Percentiles rank a stretch among this genome's conserved stretches.
Evolutionary conservation across 2,888 invertebrate genomes (phyloP).

Genomic region (Deilephila elpenor): DNA sequence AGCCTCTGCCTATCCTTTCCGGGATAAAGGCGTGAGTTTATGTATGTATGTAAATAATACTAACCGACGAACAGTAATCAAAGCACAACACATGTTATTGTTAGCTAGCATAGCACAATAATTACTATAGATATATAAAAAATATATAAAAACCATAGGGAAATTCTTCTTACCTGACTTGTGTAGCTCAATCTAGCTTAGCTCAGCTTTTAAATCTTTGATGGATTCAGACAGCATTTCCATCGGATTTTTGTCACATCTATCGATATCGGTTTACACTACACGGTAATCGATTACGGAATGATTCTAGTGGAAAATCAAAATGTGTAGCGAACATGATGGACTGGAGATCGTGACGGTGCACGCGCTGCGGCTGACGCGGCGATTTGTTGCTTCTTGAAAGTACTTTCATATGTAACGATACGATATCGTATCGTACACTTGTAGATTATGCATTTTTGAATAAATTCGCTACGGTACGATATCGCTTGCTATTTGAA

Average conservation of each 20-base stretch:
- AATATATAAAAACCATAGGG: too few relatives aligned
- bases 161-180: too few relatives aligned
- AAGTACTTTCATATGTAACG: slow-evolving; percentile 28
- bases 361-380: slow-evolving; percentile 63
- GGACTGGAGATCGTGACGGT: slow-evolving; percentile 56
- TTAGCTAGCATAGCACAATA: too few relatives aligned
- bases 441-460: background rate
- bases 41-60: too few relatives aligned
- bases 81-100: too few relatives aligned
- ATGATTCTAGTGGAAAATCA: slow-evolving; percentile 50
- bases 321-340: slow-evolving; percentile 54
- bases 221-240: background rate
- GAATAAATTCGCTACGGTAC: background rate
- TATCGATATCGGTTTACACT: background rate
- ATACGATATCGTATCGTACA: slow-evolving; percentile 7
- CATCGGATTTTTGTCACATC: background rate
- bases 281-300: slow-evolving; percentile 43
- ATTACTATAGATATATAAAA: too few relatives aligned
- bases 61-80: too few relatives aligned
- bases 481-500: too few relatives aligned
- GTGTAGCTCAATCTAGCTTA: too few relatives aligned
- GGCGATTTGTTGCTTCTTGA: slow-evolving; percentile 54
- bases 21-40: too few relatives aligned
- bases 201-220: too few relatives aligned
- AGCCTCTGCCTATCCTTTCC: too few relatives aligned